These are phyloP conservation scores for Drosophila setifemur DNA, from an alignment of 1,140 invertebrate genomes.

Conservation along the genomic window DNA sequence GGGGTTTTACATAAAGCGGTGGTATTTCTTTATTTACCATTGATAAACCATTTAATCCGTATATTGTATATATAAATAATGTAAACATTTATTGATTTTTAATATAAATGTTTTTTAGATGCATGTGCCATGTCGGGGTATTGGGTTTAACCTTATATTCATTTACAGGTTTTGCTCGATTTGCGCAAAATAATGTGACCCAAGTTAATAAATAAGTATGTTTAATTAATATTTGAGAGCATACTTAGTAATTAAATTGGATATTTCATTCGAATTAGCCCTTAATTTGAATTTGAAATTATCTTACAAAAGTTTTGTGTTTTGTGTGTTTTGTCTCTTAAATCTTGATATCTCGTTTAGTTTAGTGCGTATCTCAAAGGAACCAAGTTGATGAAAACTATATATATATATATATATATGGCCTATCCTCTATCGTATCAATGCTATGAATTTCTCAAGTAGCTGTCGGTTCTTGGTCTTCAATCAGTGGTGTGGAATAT, in stretches of 20 bases:
- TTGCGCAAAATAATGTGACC: constrained; percentile 40
- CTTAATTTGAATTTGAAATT: constrained; percentile 68
- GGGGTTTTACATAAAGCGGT: constrained; percentile 81
- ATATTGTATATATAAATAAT: constrained; percentile 76
- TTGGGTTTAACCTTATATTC: constrained; percentile 40
- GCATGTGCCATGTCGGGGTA: constrained; percentile 36
- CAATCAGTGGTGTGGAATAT: constrained; percentile 3
- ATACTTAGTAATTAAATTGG: constrained; percentile 51
- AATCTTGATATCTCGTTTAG: constrained; percentile 36
- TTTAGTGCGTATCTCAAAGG: constrained; percentile 74
- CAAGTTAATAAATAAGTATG: constrained; percentile 23
- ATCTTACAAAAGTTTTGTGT: constrained; percentile 79
- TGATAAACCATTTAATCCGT: constrained; percentile 76
- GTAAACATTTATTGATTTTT: constrained; percentile 64
- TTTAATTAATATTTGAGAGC: neutral
- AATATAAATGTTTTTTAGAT: constrained; percentile 48
- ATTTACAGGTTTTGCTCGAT: constrained; percentile 54
- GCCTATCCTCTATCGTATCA: constrained; percentile 50
- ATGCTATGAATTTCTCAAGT: constrained; percentile 39
- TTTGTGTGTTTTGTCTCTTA: too few relatives aligned
- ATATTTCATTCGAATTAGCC: constrained; percentile 35
- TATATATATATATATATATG: constrained; percentile 51
- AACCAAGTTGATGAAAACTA: constrained; percentile 69
- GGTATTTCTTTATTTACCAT: constrained; percentile 82
- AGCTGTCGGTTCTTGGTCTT: neutral